A percentile compares a stretch with the other conserved stretches of the same genome.
phyloP scores from a whole-genome alignment of 2,113 vertebrate species.

The Oryzias melastigma region DNA sequence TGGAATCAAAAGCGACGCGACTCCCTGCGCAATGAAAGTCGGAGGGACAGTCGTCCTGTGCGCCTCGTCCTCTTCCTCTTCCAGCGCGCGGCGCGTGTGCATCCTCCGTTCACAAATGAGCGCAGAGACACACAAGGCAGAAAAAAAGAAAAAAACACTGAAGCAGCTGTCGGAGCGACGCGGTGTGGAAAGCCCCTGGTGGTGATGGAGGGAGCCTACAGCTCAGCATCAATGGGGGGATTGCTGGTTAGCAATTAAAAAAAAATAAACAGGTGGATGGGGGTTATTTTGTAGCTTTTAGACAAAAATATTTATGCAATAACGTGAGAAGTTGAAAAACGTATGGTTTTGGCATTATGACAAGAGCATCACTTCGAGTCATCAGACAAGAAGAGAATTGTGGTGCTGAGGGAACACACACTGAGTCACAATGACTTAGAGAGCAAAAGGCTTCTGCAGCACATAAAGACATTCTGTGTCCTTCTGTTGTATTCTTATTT shows the following conservation, averaged over 20 bases:
- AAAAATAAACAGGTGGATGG: neutral
- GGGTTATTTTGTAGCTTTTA: neutral
- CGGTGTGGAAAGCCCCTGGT: slow-evolving; percentile 73
- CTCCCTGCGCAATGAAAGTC: slow-evolving; percentile 47
- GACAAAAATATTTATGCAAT: neutral
- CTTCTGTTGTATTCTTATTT: neutral
- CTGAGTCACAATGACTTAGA: neutral
- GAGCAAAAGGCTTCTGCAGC: neutral
- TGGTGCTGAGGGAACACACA: neutral
- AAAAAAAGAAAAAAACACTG: neutral
- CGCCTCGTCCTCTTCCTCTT: slow-evolving; percentile 41
- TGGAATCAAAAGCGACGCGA: slow-evolving; percentile 54
- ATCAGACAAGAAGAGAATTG: neutral
- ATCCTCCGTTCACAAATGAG: slow-evolving; percentile 42
- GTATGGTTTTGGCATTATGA: neutral
- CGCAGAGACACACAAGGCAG: slow-evolving; percentile 31
- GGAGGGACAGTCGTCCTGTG: slow-evolving; percentile 36
- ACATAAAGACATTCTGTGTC: neutral
- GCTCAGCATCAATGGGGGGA: slow-evolving; percentile 8
- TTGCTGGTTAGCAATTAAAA: slow-evolving; percentile 10
- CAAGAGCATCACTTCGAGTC: neutral
- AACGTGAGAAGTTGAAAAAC: neutral
- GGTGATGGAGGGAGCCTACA: slow-evolving; percentile 63
- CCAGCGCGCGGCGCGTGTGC: slow-evolving; percentile 60
- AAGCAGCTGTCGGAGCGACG: slow-evolving; percentile 27